Conservation (phyloP, 2,888 invertebrate genomes). For the Antitype chi region DNA sequence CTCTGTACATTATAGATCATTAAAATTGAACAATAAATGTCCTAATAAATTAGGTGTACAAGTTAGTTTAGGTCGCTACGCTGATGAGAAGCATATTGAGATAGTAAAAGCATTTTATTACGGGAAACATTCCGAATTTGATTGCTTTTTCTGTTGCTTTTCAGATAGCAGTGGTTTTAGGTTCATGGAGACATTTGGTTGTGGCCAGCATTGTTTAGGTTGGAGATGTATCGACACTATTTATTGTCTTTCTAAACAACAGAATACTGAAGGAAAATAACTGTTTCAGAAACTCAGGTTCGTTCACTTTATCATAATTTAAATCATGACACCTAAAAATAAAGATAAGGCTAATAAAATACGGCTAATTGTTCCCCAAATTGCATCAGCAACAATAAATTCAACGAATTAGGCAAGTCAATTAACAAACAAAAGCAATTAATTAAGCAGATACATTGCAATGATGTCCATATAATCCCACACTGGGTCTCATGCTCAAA, state of each 20-base stretch:
- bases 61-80: slow-evolving; percentile 79
- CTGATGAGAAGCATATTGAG: slow-evolving; percentile 85
- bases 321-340: slow-evolving; percentile 37
- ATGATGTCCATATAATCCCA: slow-evolving; percentile 72
- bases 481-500: slow-evolving; percentile 69
- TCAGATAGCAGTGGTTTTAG: slow-evolving; percentile 40
- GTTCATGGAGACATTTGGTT: slow-evolving; percentile 63
- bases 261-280: background rate
- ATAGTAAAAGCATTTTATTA: slow-evolving; percentile 85
- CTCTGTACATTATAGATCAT: slow-evolving; percentile 72
- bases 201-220: slow-evolving; percentile 52
- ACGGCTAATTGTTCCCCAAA: slow-evolving; percentile 59
- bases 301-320: slow-evolving; percentile 31
- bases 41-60: slow-evolving; percentile 84
- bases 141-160: slow-evolving; percentile 71
- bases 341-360: slow-evolving; percentile 60
- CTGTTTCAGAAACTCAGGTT: background rate
- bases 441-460: slow-evolving; percentile 72
- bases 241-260: slow-evolving; percentile 13
- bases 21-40: slow-evolving; percentile 85
- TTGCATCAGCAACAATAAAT: slow-evolving; percentile 63
- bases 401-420: slow-evolving; percentile 61
- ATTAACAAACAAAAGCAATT: slow-evolving; percentile 75
- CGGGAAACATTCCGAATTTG: slow-evolving; percentile 81
- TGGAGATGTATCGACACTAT: slow-evolving; percentile 1